phyloP scores from a whole-genome alignment of 2,888 invertebrate species.

The Amphipoea oculea region DNA sequence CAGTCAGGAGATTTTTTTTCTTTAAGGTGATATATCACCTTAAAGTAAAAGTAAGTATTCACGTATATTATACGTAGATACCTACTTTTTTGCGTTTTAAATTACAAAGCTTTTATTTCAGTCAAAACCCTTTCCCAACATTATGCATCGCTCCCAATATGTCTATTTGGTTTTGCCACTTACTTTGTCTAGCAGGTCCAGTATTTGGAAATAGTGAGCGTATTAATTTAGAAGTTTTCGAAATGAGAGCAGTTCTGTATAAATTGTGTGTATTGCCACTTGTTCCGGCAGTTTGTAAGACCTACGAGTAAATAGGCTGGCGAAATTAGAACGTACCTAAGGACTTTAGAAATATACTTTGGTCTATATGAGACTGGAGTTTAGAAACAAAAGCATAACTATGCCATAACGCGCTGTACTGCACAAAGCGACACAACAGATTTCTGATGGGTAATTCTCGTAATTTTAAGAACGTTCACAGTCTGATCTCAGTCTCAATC shows the following conservation, averaged over 20 bases:
- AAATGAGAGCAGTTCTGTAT: conserved; percentile 56
- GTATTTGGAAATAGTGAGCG: conserved; percentile 55
- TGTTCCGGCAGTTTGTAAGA: conserved; percentile 50
- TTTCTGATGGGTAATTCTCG: no score
- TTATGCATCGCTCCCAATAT: conserved; percentile 5
- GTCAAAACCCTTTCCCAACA: neutral
- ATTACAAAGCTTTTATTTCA: neutral
- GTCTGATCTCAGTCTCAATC: no score
- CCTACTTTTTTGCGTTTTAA: neutral
- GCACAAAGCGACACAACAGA: no score
- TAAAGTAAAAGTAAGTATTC: no score
- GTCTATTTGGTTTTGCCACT: neutral
- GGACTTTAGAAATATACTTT: neutral
- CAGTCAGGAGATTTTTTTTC: neutral
- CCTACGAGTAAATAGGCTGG: conserved; percentile 35
- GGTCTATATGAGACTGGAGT: neutral
- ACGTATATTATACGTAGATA: neutral
- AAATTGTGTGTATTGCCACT: conserved; percentile 46
- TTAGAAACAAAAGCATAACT: neutral
- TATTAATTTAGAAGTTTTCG: conserved; percentile 55
- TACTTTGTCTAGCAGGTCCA: conserved; percentile 35
- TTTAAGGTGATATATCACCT: neutral
- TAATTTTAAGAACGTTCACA: no score
- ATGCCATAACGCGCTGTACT: neutral
- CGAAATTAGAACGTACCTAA: conserved; percentile 20